Conservation (phyloP, 2,113 vertebrate genomes). For the Butorides virescens region DNA sequence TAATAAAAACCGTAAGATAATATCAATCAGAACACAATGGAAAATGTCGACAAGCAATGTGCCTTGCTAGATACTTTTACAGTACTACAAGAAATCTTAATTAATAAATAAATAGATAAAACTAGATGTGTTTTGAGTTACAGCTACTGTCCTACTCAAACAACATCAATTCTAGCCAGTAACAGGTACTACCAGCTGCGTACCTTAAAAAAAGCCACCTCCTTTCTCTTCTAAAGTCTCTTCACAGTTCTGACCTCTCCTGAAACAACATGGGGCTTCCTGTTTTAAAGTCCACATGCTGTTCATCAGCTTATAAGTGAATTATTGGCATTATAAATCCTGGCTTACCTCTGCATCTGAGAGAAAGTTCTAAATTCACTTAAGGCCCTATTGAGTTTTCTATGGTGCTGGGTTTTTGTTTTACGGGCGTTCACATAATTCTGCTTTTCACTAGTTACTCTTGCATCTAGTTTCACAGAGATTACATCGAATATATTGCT, state of each 20-base stretch:
- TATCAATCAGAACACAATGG: neutral
- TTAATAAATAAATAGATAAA: neutral
- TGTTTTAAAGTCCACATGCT: neutral
- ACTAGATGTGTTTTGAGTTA: neutral
- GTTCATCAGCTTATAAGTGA: neutral
- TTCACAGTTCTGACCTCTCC: neutral
- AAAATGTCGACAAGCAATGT: neutral
- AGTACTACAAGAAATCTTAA: neutral
- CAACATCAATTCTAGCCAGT: neutral
- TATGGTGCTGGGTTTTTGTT: neutral
- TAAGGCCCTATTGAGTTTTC: neutral
- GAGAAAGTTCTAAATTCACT: neutral
- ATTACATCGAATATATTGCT: neutral
- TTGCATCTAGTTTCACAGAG: neutral
- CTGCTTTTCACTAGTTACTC: neutral
- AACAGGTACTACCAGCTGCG: rapidly evolving
- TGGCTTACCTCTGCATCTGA: neutral
- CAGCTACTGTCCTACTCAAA: neutral
- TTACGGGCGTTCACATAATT: neutral
- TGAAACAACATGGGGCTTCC: neutral
- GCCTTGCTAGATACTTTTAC: neutral
- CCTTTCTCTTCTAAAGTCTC: neutral
- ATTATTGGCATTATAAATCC: neutral
- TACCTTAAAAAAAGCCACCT: neutral
- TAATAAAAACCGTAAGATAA: neutral